Conservation (phyloP, 2,797 vertebrate species). For the Staurois parvus region DNA sequence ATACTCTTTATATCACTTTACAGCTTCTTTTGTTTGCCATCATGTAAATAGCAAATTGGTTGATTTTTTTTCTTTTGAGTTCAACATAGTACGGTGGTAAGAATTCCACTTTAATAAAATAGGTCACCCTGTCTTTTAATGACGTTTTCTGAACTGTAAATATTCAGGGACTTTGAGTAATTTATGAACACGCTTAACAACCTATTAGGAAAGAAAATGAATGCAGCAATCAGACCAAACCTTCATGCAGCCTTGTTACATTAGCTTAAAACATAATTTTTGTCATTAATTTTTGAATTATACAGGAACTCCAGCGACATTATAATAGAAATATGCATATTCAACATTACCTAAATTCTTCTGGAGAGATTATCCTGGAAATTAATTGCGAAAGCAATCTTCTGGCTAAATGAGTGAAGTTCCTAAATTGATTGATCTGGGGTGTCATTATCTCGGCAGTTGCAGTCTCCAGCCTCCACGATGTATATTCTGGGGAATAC, state of each 20-base stretch:
- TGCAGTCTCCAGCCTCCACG: background rate
- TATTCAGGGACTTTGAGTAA: background rate
- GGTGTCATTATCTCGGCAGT: slow-evolving; percentile 29
- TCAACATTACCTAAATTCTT: slow-evolving; percentile 19
- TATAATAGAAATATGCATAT: slow-evolving; percentile 38
- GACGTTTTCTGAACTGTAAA: background rate
- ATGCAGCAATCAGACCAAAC: slow-evolving; percentile 34
- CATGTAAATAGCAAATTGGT: no score
- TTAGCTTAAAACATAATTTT: slow-evolving; percentile 34
- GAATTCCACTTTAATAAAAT: background rate
- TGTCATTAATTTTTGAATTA: slow-evolving; percentile 57
- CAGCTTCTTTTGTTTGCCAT: no score
- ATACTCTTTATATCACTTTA: no score
- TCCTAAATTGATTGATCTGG: slow-evolving; percentile 43
- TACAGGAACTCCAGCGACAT: slow-evolving; percentile 34
- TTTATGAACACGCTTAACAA: background rate
- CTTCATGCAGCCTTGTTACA: slow-evolving; percentile 38
- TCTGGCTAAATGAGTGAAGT: slow-evolving; percentile 48
- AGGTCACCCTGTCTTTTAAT: background rate
- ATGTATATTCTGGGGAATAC: background rate
- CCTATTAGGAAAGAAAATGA: slow-evolving; percentile 43
- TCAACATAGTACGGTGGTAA: no score
- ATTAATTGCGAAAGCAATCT: slow-evolving; percentile 60
- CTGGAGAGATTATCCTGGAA: slow-evolving; percentile 50
- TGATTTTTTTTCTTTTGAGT: no score